These are phyloP conservation scores for Apodemia mormo DNA, from an alignment of 2,888 invertebrate genomes.

Conservation along the genomic window DNA sequence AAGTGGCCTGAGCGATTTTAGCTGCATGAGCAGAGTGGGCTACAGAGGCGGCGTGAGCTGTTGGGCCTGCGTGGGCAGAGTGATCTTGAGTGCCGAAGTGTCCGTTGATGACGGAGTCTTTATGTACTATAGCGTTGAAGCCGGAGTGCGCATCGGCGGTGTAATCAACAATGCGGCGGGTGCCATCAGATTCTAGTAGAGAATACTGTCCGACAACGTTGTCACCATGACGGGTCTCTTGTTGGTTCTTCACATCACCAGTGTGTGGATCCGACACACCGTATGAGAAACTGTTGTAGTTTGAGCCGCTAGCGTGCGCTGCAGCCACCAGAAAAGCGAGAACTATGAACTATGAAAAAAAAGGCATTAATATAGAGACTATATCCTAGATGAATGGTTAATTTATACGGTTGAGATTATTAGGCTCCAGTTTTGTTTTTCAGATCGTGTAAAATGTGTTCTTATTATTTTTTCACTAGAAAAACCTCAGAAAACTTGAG, in stretches of 20 bases:
- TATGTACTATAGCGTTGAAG: too few relatives aligned
- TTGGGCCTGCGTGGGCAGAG: slow-evolving; percentile 41
- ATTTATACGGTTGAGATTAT: background rate
- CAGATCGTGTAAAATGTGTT: too few relatives aligned
- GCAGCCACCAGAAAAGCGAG: slow-evolving; percentile 53
- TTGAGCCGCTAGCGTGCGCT: slow-evolving; percentile 37
- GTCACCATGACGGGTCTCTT: too few relatives aligned
- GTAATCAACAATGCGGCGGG: background rate
- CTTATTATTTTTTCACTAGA: too few relatives aligned
- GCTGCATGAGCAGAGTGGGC: slow-evolving; percentile 76
- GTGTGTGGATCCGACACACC: slow-evolving; percentile 76
- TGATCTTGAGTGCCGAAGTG: too few relatives aligned
- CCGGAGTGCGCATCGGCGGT: too few relatives aligned
- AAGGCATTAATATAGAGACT: slow-evolving; percentile 27
- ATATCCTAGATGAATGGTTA: background rate
- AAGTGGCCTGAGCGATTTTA: background rate
- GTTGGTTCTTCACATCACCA: too few relatives aligned
- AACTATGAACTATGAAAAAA: slow-evolving; percentile 47
- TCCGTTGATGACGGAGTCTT: too few relatives aligned
- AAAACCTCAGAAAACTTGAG: too few relatives aligned
- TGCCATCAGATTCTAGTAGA: too few relatives aligned
- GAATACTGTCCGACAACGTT: too few relatives aligned
- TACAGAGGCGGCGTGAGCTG: slow-evolving; percentile 73
- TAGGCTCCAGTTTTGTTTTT: background rate
- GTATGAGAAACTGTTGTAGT: slow-evolving; percentile 63